Evolutionary conservation across 2,888 invertebrate genomes (phyloP), one percentile per base, ranked within the genome.

Genomic region (Romanomermis culicivorax): DNA sequence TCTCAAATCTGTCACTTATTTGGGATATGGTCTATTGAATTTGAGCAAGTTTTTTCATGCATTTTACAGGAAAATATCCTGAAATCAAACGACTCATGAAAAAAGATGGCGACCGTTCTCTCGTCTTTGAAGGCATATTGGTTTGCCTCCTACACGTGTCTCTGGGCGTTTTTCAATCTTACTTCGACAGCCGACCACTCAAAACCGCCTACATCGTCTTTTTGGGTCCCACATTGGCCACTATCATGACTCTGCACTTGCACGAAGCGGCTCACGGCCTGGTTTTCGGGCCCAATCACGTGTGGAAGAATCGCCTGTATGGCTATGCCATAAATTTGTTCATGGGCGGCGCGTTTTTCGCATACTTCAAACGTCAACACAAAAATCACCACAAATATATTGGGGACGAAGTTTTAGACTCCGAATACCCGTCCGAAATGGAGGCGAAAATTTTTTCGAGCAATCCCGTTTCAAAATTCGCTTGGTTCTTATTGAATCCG

Each of bases 71-170:
- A n/a, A 68, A 68, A 57, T 64, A 71, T 57, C 70, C 70, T 2
- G 65, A 71, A 59, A 70, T 71, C 25, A 71, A 70, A 57, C 63
- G 65, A 43, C 62, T 71, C 17, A 70, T 71, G 69, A 69, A 69
- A 17, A 63, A 24, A 11, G 2, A 42, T 14, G 52, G 52, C 24
- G 52, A 52, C 25, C 42, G 26, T 17, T 11, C 7, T 7, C 24
- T 25, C 24, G 20, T n/a, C 3, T 3, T 36, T 29, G 29, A 30
- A 17, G 20, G 30, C 25, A 4, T 36, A 3, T 4, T 29, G n/a
- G 7, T 36, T 4, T 11, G 26, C 27, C 20, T 52, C 17, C 43
- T 14, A 17, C 43, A 17, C 7, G n/a, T n/a, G n/a, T n/a, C n/a
- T n/a, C n/a, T n/a, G n/a, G n/a, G n/a, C n/a, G n/a, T n/a, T n/a